Evolutionary conservation across 2,888 invertebrate genomes (phyloP).

Genomic region (Mesopsocus fuscifrons): DNA sequence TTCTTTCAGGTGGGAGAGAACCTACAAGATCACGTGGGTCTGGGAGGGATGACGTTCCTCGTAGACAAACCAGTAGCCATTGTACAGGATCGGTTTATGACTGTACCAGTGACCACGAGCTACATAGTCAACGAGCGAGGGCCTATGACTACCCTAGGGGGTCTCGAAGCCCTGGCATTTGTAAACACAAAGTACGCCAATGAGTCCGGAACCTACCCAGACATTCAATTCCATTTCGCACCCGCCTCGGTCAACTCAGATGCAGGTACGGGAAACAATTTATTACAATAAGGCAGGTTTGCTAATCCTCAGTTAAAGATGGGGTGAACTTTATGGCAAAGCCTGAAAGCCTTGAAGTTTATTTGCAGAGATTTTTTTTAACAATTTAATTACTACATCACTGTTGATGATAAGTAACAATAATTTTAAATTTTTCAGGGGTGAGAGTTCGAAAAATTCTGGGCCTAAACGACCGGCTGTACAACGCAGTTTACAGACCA

Average conservation of each 20-base stretch:
- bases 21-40: conserved; percentile 74
- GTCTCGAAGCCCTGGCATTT: conserved; percentile 74
- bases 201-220: conserved; percentile 57
- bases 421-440: no score
- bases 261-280: conserved; percentile 26
- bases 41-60: conserved; percentile 61
- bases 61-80: conserved; percentile 71
- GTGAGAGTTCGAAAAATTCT: conserved; percentile 54
- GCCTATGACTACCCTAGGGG: conserved; percentile 73
- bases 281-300: no score
- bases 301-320: no score
- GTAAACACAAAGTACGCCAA: conserved; percentile 73
- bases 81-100: conserved; percentile 49
- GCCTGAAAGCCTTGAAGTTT: no score
- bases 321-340: no score
- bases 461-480: conserved; percentile 60
- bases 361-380: no score
- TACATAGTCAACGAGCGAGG: conserved; percentile 60
- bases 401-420: no score
- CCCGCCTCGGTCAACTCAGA: conserved; percentile 74
- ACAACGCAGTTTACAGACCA: conserved; percentile 59
- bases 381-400: no score
- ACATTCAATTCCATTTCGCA: conserved; percentile 84
- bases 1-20: conserved; percentile 42
- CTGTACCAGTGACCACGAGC: conserved; percentile 59